phyloP scores from a whole-genome alignment of 1,140 invertebrate genomes.

The Lordiphosa mommai region DNA sequence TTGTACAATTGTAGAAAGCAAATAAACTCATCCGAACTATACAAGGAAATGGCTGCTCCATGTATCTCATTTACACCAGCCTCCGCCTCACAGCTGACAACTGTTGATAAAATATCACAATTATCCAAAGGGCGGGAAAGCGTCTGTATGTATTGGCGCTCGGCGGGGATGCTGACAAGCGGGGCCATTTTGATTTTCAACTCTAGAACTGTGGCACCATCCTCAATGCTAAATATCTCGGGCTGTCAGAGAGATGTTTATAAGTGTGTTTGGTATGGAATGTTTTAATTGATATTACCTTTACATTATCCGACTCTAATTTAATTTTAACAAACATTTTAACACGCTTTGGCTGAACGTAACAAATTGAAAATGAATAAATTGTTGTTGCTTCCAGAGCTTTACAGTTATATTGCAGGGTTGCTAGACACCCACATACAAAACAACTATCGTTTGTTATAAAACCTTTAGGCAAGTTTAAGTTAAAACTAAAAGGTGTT shows the following conservation, averaged over 20 bases:
- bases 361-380: too few relatives aligned
- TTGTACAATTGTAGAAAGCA: conserved; percentile 31
- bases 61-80: not conserved
- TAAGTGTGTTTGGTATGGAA: too few relatives aligned
- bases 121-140: conserved; percentile 10
- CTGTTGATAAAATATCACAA: not conserved
- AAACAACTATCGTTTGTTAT: too few relatives aligned
- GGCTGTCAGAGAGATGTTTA: not conserved
- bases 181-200: conserved; percentile 14
- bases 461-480: too few relatives aligned
- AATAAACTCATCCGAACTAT: conserved; percentile 7
- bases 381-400: too few relatives aligned
- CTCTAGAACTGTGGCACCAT: conserved; percentile 2
- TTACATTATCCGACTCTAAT: not conserved
- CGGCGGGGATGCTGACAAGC: conserved; percentile 1
- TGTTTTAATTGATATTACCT: not conserved
- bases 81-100: conserved; percentile 1
- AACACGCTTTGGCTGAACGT: too few relatives aligned
- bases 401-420: too few relatives aligned
- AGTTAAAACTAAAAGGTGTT: too few relatives aligned
- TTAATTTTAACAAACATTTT: conserved; percentile 34
- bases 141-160: conserved; percentile 14
- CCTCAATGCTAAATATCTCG: conserved; percentile 14
- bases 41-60: conserved; percentile 24
- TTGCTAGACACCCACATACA: too few relatives aligned